These are phyloP conservation scores for Anableps anableps DNA, from an alignment of 2,797 vertebrate genomes.

Conservation along the genomic window DNA sequence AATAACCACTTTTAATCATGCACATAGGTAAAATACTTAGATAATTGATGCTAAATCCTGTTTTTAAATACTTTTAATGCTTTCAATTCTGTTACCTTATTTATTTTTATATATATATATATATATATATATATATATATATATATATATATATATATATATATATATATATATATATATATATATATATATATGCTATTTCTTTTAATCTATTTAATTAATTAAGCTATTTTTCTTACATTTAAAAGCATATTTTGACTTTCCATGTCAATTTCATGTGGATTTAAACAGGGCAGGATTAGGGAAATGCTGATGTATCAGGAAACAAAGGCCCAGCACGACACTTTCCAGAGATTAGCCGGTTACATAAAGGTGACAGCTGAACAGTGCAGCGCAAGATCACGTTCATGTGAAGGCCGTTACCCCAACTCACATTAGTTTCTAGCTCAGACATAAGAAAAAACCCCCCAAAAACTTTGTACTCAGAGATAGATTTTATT, in stretches of 20 bases:
- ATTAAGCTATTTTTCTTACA: background rate
- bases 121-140: no score
- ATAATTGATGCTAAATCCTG: background rate
- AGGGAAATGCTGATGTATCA: conserved; percentile 65
- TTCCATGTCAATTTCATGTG: conserved; percentile 5
- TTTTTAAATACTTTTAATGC: background rate
- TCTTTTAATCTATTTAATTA: background rate
- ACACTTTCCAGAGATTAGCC: conserved; percentile 66
- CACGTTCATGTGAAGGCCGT: background rate
- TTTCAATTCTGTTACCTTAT: background rate
- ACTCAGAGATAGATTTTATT: conserved; percentile 80
- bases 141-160: no score
- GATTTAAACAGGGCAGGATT: conserved; percentile 44
- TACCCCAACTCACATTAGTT: background rate
- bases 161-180: no score
- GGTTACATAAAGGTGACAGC: conserved; percentile 48
- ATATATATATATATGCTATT: no score
- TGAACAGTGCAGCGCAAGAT: background rate
- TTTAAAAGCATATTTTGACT: conserved; percentile 12
- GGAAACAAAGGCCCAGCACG: conserved; percentile 39
- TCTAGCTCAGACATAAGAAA: background rate
- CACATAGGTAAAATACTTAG: background rate
- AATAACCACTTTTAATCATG: background rate
- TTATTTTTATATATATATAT: no score
- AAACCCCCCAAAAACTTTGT: conserved; percentile 5